Evolutionary conservation across 1,140 invertebrate species (phyloP).

Genomic region (Drosophila melanogaster): DNA sequence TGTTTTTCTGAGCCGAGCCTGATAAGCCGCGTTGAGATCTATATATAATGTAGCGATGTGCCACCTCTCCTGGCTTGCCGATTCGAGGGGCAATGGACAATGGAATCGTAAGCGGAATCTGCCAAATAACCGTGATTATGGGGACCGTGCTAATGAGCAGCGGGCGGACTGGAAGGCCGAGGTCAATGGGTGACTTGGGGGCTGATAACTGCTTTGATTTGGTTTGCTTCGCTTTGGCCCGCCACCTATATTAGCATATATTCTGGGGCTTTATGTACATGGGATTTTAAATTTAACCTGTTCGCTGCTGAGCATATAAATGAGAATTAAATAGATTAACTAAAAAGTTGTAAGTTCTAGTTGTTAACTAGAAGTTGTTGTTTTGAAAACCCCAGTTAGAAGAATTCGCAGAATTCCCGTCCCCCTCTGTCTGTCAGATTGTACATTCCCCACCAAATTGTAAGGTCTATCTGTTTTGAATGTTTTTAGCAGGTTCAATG

Average conservation of each 20-base stretch:
- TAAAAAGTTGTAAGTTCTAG: no score
- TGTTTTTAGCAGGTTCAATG: slow-evolving; percentile 24
- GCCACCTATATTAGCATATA: no score
- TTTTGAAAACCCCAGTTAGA: neutral
- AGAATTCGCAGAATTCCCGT: no score
- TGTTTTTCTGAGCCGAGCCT: slow-evolving; percentile 15
- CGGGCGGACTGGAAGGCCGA: slow-evolving; percentile 21
- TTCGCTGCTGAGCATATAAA: no score
- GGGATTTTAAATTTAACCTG: neutral
- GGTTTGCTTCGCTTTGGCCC: slow-evolving; percentile 30
- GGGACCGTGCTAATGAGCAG: neutral
- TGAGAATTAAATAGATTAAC: no score
- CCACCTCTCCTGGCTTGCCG: no score
- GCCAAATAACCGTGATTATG: slow-evolving; percentile 22
- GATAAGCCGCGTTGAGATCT: slow-evolving; percentile 18
- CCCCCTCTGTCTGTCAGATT: no score
- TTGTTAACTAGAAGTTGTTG: no score
- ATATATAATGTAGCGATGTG: no score
- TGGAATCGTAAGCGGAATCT: slow-evolving; percentile 34
- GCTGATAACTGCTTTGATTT: slow-evolving; percentile 64
- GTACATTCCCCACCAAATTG: no score
- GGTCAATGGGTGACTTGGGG: slow-evolving; percentile 43
- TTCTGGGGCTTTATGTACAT: no score
- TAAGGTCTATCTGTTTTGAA: neutral
- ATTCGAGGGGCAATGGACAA: slow-evolving; percentile 3